Evolutionary conservation across 2,113 vertebrate species (phyloP).

Genomic region (Cathartes aura): DNA sequence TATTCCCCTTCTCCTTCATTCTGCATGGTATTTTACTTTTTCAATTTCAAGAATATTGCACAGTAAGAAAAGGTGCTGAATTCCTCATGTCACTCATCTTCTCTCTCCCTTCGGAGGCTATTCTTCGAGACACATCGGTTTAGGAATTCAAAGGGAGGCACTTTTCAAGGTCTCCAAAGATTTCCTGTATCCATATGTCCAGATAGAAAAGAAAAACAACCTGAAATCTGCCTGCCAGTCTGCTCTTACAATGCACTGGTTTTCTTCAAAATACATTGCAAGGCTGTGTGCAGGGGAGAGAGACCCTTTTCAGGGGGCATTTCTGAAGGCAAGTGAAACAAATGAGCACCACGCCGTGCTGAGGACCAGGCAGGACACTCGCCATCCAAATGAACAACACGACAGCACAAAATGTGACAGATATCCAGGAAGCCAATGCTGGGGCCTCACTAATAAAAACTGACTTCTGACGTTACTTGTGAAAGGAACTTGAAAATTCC

Average conservation of each 20-base stretch:
- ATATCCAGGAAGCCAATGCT: neutral
- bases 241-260: neutral
- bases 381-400: accelerated
- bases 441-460: neutral
- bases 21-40: neutral
- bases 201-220: neutral
- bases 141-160: constrained; percentile 44
- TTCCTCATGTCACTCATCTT: neutral
- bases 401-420: accelerated
- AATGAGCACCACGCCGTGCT: accelerated
- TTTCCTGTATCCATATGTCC: constrained; percentile 15
- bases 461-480: neutral
- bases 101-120: neutral
- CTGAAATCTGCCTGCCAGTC: neutral
- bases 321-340: neutral
- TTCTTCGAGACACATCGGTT: constrained; percentile 24
- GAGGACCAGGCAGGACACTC: neutral
- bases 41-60: neutral
- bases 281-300: neutral
- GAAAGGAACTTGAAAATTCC: neutral
- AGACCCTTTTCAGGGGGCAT: neutral
- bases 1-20: neutral
- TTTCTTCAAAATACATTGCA: neutral
- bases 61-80: neutral
- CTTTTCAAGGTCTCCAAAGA: constrained; percentile 52